Base-by-base conservation (phyloP, 23 tunicate genomes). In the Aplidium turbinatum region DNA sequence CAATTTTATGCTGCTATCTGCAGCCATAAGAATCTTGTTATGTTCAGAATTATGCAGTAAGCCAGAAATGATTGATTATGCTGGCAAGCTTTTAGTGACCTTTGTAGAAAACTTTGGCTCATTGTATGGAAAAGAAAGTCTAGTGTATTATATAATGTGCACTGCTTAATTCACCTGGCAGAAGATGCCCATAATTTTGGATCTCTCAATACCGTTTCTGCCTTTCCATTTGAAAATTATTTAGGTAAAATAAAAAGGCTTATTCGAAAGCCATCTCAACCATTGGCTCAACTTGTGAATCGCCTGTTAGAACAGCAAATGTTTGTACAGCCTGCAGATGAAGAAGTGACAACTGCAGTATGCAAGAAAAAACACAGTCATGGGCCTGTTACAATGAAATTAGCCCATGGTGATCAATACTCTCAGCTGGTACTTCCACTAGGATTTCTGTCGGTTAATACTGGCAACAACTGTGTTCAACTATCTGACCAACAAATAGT, bases 201-300 rank as follows among this genome's bases (percentile, higher is more conserved):
- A 27, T 35, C 70, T 1, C 19, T 63, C 9, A 30, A 63, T 27
- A 18, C 19, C 22, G 16, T 63, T 20, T 27, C 24, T 26, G 22
- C 46, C 35, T 63, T 63, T 31, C 46, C 70, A 32, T 63, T 63
- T 63, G 70, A 63, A 63, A 63, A 33, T 63, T 63, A 63, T 63
- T 63, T 63, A 47, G 46, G 47, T 16, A 18, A 22, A 24, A 23
- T 63, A 47, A 63, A 63, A 63, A 63, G 33, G 18, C 18, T 30
- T 63, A 29, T 63, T 13, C 34, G 50, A 16, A 42, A 42, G 50
- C 50, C 50, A 11, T 16, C 11, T 42, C 13, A n/a, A 20, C 62
- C 62, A 55, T 22, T 55, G 26, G 25, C 23, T 55, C 62, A 55
- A 22, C 48, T 42, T 42, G 62, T 22, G 21, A 55, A 18, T 13